A percentile compares a stretch with the other conserved stretches of the same genome.
Conservation (phyloP, 2,113 vertebrate genomes). For the Lontra canadensis region DNA sequence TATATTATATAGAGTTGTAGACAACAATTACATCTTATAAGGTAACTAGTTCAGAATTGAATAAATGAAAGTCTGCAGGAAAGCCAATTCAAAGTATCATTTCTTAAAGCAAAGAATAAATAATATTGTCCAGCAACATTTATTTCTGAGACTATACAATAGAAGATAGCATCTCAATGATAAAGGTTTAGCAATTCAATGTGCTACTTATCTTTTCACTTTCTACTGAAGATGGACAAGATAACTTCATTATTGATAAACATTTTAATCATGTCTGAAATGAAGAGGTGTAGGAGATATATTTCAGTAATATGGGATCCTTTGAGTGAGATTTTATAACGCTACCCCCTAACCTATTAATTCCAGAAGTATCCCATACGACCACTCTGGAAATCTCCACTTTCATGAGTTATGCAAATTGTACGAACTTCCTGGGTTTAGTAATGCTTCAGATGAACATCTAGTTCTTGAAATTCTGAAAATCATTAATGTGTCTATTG, state of each 20-base stretch:
- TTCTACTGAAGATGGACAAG: not conserved
- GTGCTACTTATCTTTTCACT: not conserved
- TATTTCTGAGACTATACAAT: not conserved
- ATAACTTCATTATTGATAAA: not conserved
- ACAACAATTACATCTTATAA: not conserved
- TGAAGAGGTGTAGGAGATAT: not conserved
- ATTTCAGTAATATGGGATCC: not conserved
- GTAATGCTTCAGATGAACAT: not conserved
- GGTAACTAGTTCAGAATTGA: not conserved
- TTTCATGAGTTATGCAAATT: not conserved
- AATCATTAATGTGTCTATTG: not conserved
- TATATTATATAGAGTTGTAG: not conserved
- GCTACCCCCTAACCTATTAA: not conserved
- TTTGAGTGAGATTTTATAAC: not conserved
- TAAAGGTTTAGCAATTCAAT: not conserved
- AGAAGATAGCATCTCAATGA: not conserved
- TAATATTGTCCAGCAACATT: not conserved
- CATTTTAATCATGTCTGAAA: not conserved
- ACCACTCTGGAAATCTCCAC: not conserved
- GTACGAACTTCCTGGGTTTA: not conserved
- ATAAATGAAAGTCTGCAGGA: not conserved
- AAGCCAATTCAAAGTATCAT: not conserved
- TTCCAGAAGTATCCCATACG: not conserved
- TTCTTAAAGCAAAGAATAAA: constrained; percentile 11
- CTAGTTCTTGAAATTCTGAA: not conserved